Evolutionary conservation across 2,113 vertebrate species (phyloP), one percentile per base, ranked within the genome.

Genomic region (Psilopogon haemacephalus): DNA sequence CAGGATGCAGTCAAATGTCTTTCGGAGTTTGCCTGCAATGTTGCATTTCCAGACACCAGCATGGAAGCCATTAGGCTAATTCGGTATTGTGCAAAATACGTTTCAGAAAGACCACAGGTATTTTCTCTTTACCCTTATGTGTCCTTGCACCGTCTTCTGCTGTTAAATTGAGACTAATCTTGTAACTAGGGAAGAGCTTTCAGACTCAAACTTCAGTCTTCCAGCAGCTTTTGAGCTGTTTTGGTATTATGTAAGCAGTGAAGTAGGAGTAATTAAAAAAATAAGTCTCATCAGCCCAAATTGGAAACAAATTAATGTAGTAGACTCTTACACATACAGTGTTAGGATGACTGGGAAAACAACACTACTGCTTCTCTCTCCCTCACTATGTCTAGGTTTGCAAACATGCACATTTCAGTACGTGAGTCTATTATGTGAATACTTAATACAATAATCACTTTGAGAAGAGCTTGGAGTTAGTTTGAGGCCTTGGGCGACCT

Each of bases 11-110:
- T 99, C 12, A 99, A 99, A 97, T 99, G 99, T 92, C 97, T 99
- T 60, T 99, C 99, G 1, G 99, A 99, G 97, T 99, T 99, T 81
- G 99, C 99, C 90, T 99, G 99, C 76, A 99, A 99, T 2, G 98
- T 99, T 6, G 98, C 98, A 2, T 99, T 99, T 91, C 99, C 99
- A 0, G 99, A 99, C 97, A 99, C 99, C 52, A 99, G 99, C 97
- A 99, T 99, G 99, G 99, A 99, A 96, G 99, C 99, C 17, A 99
- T 99, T 84, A 96, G 99, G 18, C 98, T 99, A 42, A 99, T 99
- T 85, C 98, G 99, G 6, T 99, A 98, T 86, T 99, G 99, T 74
- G 99, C 99, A 26, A 99, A 98, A 98, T 99, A 99, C 0, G 98
- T 99, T 80, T 99, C 98, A 0, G 99, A 99, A 42, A 97, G 98